Evolutionary conservation across 2,797 vertebrate species (phyloP).

Genomic region (Neosilurus hyrtlii): DNA sequence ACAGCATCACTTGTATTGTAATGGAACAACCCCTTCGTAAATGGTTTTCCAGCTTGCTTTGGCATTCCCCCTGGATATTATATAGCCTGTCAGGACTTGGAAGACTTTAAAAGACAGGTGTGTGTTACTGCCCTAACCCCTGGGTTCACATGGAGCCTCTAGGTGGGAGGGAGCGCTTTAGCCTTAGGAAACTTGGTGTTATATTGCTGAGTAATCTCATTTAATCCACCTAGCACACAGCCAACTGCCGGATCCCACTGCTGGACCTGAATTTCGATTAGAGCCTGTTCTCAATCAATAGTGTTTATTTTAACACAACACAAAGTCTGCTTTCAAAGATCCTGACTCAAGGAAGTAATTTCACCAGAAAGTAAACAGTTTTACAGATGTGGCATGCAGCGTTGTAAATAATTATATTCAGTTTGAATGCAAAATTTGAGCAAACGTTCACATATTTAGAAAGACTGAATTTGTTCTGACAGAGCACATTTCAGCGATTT

Average conservation of each 20-base stretch:
- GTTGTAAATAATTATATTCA: background rate
- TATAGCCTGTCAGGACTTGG: constrained; percentile 41
- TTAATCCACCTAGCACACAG: constrained; percentile 35
- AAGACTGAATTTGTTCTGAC: background rate
- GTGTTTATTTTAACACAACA: constrained; percentile 39
- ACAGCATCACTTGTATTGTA: background rate
- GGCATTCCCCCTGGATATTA: constrained; percentile 5
- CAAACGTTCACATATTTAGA: background rate
- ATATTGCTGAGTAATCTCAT: constrained; percentile 56
- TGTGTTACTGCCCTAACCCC: constrained; percentile 31
- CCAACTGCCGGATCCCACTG: constrained; percentile 36
- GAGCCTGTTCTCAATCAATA: constrained; percentile 32
- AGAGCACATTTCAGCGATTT: background rate
- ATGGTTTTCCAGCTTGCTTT: constrained; percentile 9
- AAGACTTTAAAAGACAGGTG: constrained; percentile 31
- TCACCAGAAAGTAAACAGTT: constrained; percentile 18
- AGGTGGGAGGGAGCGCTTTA: constrained; percentile 50
- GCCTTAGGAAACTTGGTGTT: constrained; percentile 43
- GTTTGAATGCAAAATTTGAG: background rate
- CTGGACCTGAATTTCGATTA: constrained; percentile 29
- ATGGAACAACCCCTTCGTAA: background rate
- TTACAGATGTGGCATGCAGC: constrained; percentile 13
- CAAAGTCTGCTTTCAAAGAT: constrained; percentile 27
- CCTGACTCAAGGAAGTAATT: constrained; percentile 8
- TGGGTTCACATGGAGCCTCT: constrained; percentile 37